These are phyloP conservation scores for Hirundo rustica DNA, from an alignment of 2,797 vertebrate genomes.

Conservation along the genomic window DNA sequence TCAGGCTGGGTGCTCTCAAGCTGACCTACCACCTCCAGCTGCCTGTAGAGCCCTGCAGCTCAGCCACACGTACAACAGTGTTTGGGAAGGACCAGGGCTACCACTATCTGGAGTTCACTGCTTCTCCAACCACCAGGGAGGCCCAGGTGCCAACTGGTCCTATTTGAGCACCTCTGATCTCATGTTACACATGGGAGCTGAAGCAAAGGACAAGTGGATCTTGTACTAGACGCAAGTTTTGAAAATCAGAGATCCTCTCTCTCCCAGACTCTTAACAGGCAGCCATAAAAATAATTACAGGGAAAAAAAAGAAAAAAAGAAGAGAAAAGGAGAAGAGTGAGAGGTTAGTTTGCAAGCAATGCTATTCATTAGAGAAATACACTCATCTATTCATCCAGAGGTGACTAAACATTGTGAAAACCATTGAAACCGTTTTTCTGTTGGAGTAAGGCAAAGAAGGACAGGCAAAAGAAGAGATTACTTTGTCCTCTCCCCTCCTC, in stretches of 20 bases:
- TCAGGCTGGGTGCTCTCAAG: background rate
- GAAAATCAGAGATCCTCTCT: background rate
- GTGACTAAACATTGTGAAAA: background rate
- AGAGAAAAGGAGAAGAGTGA: background rate
- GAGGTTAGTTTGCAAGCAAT: background rate
- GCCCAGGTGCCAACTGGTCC: background rate
- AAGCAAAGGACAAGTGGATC: background rate
- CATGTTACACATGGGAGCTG: background rate
- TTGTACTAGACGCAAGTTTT: background rate
- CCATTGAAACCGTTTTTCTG: background rate
- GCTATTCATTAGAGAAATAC: background rate
- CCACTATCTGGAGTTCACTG: background rate
- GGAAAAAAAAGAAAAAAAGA: background rate
- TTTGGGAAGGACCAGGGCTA: background rate
- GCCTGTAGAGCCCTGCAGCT: background rate
- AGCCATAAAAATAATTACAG: background rate
- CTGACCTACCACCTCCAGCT: background rate
- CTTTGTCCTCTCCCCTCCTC: background rate
- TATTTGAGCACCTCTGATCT: background rate
- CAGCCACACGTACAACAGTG: background rate
- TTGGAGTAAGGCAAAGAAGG: background rate
- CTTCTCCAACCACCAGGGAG: background rate
- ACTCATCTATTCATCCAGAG: background rate
- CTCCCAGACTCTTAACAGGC: background rate
- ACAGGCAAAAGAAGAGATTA: background rate